Evolutionary conservation across 2,888 invertebrate species (phyloP), one percentile per base, ranked within the genome.

Genomic region (Pterostichus niger): DNA sequence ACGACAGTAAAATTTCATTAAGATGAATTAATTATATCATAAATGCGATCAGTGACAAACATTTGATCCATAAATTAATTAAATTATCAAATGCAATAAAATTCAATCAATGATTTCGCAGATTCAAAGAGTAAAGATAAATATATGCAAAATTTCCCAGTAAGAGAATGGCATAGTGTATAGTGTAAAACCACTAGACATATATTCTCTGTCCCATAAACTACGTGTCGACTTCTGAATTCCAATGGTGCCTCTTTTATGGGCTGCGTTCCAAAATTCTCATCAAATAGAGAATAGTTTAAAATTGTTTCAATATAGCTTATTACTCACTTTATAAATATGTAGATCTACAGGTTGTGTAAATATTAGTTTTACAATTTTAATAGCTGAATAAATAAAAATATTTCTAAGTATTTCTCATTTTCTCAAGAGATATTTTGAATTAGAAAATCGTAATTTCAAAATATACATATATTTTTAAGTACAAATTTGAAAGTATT

Each of bases 1-100:
- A 17, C 44, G 68, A 71, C 44, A 44, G 40, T 71, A 71, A 44
- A 71, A 71, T 71, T 71, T 71, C 17, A 71, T 71, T 71, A 71
- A 44, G 68, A 46, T 40, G 44, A 71, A 71, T 71, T 71, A 71
- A 44, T 71, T 71, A 40, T 44, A 71, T 71, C 68, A 71, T 71
- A 71, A 71, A 71, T 71, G 15, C 17, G 68, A 71, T 71, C 68
- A 71, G 44, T 44, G 68, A 44, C 68, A 71, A 71, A 71, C 44
- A 44, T 40, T 71, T 71, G 10, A 71, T 44, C 68, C 40, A 44
- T 44, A 44, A 71, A 71, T 71, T 71, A 24, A 71, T 46, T 64
- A 64, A 0, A 24, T 1, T 7, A 10, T 52, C 52, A 52, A 6
- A 2, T 56, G 11, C 10, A 56, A 17, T 56, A 4, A 56, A 13